These are phyloP conservation scores for Odontophorus gujanensis DNA, from an alignment of 2,113 vertebrate genomes.

Conservation along the genomic window DNA sequence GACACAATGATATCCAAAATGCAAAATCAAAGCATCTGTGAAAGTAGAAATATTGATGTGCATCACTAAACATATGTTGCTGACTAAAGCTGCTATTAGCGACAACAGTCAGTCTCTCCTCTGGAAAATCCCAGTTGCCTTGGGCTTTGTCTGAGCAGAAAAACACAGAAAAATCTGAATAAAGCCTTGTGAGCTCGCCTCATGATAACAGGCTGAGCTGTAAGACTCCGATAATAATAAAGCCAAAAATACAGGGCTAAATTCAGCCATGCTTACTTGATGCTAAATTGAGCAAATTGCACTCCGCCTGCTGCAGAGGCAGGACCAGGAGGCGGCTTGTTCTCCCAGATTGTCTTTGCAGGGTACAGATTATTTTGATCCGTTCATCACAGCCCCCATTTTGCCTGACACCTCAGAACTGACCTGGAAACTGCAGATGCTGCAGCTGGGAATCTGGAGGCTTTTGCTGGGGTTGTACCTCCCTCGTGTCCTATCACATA, in stretches of 20 bases:
- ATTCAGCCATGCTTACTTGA: constrained; percentile 29
- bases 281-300: constrained; percentile 45
- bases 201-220: constrained; percentile 32
- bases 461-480: neutral
- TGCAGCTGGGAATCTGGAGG: neutral
- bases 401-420: constrained; percentile 11
- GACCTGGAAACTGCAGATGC: constrained; percentile 13
- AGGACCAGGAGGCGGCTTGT: constrained; percentile 4
- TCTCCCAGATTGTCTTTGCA: constrained; percentile 29
- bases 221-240: constrained; percentile 1
- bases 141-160: constrained; percentile 50
- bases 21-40: constrained; percentile 19
- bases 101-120: constrained; percentile 1
- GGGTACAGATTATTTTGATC: neutral
- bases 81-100: constrained; percentile 40
- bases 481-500: accelerated
- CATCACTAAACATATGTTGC: constrained; percentile 44
- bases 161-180: constrained; percentile 14
- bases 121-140: constrained; percentile 56
- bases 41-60: constrained; percentile 53
- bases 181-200: constrained; percentile 23
- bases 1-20: neutral
- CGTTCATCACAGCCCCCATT: neutral
- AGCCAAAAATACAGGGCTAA: constrained; percentile 14
- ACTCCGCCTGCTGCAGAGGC: neutral